Percentiles rank a stretch among this genome's conserved stretches.
These are phyloP conservation scores for Matsumyia berberina DNA, from an alignment of 2,888 invertebrate species.

Conservation along the genomic window DNA sequence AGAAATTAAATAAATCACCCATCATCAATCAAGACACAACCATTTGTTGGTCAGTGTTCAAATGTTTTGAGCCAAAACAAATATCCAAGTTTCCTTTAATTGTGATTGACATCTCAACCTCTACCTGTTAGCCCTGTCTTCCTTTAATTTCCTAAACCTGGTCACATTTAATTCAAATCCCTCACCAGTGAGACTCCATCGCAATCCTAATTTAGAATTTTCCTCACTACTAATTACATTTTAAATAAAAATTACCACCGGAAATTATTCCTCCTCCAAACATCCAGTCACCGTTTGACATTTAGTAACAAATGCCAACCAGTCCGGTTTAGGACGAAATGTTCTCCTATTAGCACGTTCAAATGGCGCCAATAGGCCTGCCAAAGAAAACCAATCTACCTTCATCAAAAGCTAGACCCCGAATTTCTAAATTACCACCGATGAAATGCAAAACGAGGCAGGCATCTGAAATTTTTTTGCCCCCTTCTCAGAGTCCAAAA, in stretches of 20 bases:
- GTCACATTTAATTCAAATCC: conserved; percentile 15
- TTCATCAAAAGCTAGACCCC: conserved; percentile 58
- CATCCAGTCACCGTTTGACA: conserved; percentile 5
- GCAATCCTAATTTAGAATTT: conserved; percentile 20
- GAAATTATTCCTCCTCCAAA: conserved; percentile 31
- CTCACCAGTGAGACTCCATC: background rate
- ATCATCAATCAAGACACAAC: too few relatives aligned
- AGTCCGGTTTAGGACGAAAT: conserved; percentile 21
- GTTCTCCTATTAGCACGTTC: conserved; percentile 45
- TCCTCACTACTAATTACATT: conserved; percentile 43
- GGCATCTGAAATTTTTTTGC: conserved; percentile 51
- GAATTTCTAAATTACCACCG: conserved; percentile 62
- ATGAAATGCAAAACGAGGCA: conserved; percentile 57
- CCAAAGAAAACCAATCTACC: conserved; percentile 39
- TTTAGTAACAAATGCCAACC: conserved; percentile 41
- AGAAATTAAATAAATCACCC: too few relatives aligned
- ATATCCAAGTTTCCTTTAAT: background rate
- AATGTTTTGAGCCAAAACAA: background rate
- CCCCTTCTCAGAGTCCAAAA: conserved; percentile 5
- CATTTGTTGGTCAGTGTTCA: too few relatives aligned
- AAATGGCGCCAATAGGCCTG: conserved; percentile 40
- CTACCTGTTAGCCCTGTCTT: background rate
- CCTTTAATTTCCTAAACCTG: conserved; percentile 8
- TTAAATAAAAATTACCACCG: conserved; percentile 49
- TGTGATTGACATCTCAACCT: background rate